These are phyloP conservation scores for Chrysolina americana DNA, from an alignment of 2,888 invertebrate species.

Conservation along the genomic window DNA sequence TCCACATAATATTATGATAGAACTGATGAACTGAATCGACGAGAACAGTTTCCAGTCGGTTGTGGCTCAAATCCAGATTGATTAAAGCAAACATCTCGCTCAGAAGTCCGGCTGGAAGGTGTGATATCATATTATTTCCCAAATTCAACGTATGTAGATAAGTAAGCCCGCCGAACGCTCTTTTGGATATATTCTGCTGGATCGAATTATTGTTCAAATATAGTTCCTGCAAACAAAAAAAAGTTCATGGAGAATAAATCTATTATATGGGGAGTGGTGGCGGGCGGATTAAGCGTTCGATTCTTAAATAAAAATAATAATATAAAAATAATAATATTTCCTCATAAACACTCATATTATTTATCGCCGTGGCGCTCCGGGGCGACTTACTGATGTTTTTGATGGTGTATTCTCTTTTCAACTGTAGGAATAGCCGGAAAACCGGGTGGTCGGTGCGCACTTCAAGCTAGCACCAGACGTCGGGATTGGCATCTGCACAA, in stretches of 20 bases:
- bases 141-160: conserved; percentile 81
- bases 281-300: too few relatives aligned
- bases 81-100: conserved; percentile 81
- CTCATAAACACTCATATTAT: too few relatives aligned
- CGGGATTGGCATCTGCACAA: too few relatives aligned
- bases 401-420: too few relatives aligned
- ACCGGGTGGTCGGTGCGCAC: too few relatives aligned
- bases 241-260: background rate
- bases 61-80: conserved; percentile 84
- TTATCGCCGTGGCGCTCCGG: too few relatives aligned
- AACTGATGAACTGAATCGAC: conserved; percentile 79
- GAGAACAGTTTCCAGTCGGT: conserved; percentile 83
- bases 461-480: too few relatives aligned
- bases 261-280: background rate
- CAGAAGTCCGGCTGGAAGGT: conserved; percentile 80
- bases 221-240: conserved; percentile 60
- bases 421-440: too few relatives aligned
- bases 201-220: conserved; percentile 69
- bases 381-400: too few relatives aligned
- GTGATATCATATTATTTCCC: conserved; percentile 82
- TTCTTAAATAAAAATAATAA: too few relatives aligned
- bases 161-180: conserved; percentile 83
- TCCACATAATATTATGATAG: conserved; percentile 46
- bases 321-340: too few relatives aligned
- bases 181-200: conserved; percentile 80